Evolutionary conservation across 2,113 vertebrate genomes (phyloP), one percentile per base, ranked within the genome.

Genomic region (Heterochromis multidens): DNA sequence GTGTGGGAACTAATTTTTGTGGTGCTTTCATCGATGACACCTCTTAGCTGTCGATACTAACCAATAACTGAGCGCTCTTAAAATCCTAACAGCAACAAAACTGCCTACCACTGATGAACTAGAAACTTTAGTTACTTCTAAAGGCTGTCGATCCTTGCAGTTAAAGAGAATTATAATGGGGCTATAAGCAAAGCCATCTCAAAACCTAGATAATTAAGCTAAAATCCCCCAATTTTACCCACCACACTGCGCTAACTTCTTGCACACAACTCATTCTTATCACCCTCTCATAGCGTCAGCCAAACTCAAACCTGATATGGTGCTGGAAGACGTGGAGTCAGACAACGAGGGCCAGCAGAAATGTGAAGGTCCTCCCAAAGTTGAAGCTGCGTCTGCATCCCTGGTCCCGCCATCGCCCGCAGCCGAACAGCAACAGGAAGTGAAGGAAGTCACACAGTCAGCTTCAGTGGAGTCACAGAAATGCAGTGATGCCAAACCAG

Each of bases 241-340:
- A 23, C 5, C 37, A 0, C 21, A 19, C 13, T 5, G 25, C 9
- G 13, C 5, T 25, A 19, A 56, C 46, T 62, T 61, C 2, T 61
- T 43, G 60, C 19, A 5, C 23, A 37, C 19, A 82, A 65, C 67
- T 33, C 6, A 52, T 21, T 33, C 37, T 19, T 81, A 11, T 85
- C 59, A 16, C 27, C 87, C 43, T 86, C 54, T 72, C 35, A 17
- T 85, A 95, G 94, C 87, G 33, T 92, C 92, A 52, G n/a, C 82
- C 65, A 88, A 87, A 87, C 78, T 93, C 79, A 87, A 91, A 54
- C 89, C 93, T 11, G 95, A 96, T 78, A 90, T 95, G 89, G 86
- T 96, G 0, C 89, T 96, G 27, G 95, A 96, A 49, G 94, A 96
- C 1, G 61, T 95, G 49, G 93, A 95, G 16, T 94, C 94, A 1